These are phyloP conservation scores for Glomeris marginata DNA, from an alignment of 2,888 invertebrate genomes.

Conservation along the genomic window DNA sequence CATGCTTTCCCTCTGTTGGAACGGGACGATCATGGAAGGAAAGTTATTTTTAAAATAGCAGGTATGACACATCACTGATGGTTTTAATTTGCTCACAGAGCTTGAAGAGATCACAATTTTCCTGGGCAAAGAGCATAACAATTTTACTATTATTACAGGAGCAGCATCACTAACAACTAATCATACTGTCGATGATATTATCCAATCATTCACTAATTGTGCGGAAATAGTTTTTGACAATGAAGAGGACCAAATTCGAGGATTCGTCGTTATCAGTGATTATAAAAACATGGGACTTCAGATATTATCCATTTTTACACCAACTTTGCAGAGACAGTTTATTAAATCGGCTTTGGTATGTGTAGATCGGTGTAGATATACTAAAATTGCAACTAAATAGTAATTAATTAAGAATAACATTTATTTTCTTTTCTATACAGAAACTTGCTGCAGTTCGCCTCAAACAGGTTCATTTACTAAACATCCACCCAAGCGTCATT, in stretches of 20 bases:
- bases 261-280: conserved; percentile 56
- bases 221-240: conserved; percentile 67
- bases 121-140: no score
- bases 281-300: conserved; percentile 57
- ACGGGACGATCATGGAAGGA: conserved; percentile 53
- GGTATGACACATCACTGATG: no score
- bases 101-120: no score
- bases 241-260: conserved; percentile 58
- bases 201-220: conserved; percentile 55
- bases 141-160: no score
- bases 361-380: no score
- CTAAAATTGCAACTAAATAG: no score
- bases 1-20: conserved; percentile 66
- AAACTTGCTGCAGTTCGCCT: conserved; percentile 69
- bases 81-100: no score
- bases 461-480: conserved; percentile 55
- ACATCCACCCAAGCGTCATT: conserved; percentile 53
- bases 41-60: conserved; percentile 59
- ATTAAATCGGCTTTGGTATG: no score
- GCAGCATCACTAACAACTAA: conserved; percentile 58
- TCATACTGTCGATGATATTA: conserved; percentile 60
- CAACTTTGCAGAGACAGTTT: conserved; percentile 29
- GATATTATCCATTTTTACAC: conserved; percentile 58
- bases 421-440: no score
- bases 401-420: no score